Percentiles rank a stretch among this genome's conserved stretches.
Conservation (phyloP, 2,888 invertebrate species). For the Acholoe squamosa region DNA sequence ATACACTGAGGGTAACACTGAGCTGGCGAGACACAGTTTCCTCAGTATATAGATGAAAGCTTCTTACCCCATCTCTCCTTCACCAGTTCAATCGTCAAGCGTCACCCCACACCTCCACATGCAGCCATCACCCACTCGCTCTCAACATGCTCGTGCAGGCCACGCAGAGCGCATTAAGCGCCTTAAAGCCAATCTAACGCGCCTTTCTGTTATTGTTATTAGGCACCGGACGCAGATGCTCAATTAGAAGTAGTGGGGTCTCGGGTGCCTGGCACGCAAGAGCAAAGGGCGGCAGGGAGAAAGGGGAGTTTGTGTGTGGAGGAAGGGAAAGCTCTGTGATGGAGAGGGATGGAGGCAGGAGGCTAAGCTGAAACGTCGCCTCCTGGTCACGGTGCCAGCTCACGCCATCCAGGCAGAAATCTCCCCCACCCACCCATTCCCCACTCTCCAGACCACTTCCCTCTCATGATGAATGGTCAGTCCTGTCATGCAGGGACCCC, state of each 20-base stretch:
- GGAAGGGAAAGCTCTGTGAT: not conserved
- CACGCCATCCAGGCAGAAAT: conserved; percentile 36
- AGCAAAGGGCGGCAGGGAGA: not conserved
- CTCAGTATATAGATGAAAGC: too few species aligned
- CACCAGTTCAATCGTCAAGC: not conserved
- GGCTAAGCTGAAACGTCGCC: not conserved
- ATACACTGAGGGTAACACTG: too few species aligned
- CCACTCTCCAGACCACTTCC: not conserved
- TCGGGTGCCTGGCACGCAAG: conserved; percentile 23
- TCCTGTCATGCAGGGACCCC: not conserved
- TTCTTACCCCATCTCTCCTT: not conserved
- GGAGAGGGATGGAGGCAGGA: not conserved
- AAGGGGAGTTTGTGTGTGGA: not conserved
- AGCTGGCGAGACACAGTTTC: too few species aligned
- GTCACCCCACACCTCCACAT: not conserved
- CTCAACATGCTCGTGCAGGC: not conserved
- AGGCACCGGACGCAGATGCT: conserved; percentile 30
- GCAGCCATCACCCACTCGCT: not conserved
- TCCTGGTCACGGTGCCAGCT: not conserved
- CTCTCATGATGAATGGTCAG: not conserved
- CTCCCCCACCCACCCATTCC: not conserved
- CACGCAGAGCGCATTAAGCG: not conserved
- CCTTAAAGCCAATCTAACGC: conserved; percentile 39
- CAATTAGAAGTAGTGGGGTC: conserved; percentile 42
- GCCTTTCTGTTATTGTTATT: conserved; percentile 60